These are phyloP conservation scores for Apistogramma diplotaenia DNA, from an alignment of 2,113 vertebrate genomes.

Conservation along the genomic window DNA sequence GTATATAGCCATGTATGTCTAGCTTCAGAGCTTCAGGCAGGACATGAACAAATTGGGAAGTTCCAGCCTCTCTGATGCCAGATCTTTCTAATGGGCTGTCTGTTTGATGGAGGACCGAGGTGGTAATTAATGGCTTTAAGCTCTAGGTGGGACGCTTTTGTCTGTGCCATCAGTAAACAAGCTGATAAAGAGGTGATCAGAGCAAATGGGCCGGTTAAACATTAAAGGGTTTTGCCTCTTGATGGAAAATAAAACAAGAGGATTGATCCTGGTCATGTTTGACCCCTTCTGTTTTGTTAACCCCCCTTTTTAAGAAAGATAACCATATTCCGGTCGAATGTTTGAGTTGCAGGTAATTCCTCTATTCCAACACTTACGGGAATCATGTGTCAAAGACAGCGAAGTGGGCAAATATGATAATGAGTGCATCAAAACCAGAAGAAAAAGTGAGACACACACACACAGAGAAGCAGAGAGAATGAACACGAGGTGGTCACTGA, in stretches of 20 bases:
- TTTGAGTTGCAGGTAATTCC: background rate
- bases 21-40: slow-evolving; percentile 47
- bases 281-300: background rate
- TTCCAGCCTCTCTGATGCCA: slow-evolving; percentile 53
- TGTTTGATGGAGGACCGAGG: slow-evolving; percentile 34
- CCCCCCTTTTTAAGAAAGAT: background rate
- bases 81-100: slow-evolving; percentile 48
- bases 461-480: slow-evolving; percentile 41
- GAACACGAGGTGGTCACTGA: slow-evolving; percentile 60
- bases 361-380: background rate
- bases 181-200: slow-evolving; percentile 39
- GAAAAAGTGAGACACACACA: slow-evolving; percentile 34
- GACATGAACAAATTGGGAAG: slow-evolving; percentile 47
- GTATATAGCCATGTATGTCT: slow-evolving; percentile 53
- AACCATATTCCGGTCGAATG: background rate
- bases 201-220: background rate
- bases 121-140: slow-evolving; percentile 63
- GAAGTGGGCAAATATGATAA: background rate
- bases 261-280: background rate
- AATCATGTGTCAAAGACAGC: background rate
- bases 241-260: background rate
- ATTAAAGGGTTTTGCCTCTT: background rate
- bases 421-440: slow-evolving; percentile 12
- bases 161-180: slow-evolving; percentile 43
- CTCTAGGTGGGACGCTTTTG: slow-evolving; percentile 62